Evolutionary conservation across 2,113 vertebrate species (phyloP).

Genomic region (Myiagra hebetior): DNA sequence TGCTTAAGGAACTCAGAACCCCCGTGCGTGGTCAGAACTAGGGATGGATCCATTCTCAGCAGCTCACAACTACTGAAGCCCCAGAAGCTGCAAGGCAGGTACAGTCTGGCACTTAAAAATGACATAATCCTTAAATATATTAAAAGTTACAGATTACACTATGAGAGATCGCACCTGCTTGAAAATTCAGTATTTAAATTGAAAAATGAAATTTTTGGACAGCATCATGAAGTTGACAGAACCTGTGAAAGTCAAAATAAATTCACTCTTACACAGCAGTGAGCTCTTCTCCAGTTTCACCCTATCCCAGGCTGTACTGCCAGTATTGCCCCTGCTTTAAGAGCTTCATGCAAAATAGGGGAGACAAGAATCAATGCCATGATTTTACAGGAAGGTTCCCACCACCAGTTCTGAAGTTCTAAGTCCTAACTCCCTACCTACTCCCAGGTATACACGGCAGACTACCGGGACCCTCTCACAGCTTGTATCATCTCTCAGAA

Average conservation of each 20-base stretch:
- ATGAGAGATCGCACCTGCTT: background rate
- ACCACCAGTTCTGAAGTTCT: background rate
- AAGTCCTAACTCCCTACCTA: background rate
- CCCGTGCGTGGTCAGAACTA: background rate
- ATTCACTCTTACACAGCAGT: background rate
- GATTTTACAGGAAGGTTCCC: background rate
- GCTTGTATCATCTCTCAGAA: background rate
- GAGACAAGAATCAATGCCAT: background rate
- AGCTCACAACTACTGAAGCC: background rate
- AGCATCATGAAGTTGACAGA: background rate
- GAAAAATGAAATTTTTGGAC: background rate
- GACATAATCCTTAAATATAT: background rate
- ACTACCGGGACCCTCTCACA: background rate
- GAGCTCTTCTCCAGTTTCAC: background rate
- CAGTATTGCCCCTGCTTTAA: background rate
- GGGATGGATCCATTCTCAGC: accelerated
- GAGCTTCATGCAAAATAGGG: background rate
- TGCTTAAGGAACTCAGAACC: background rate
- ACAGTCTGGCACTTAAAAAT: background rate
- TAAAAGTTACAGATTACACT: background rate
- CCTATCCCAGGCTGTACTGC: background rate
- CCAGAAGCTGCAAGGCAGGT: background rate
- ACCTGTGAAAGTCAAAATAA: background rate
- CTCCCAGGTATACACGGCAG: background rate
- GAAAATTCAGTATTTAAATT: background rate